Base-by-base conservation (phyloP, 1,140 invertebrate species). In the Philopotamus ludificatus region DNA sequence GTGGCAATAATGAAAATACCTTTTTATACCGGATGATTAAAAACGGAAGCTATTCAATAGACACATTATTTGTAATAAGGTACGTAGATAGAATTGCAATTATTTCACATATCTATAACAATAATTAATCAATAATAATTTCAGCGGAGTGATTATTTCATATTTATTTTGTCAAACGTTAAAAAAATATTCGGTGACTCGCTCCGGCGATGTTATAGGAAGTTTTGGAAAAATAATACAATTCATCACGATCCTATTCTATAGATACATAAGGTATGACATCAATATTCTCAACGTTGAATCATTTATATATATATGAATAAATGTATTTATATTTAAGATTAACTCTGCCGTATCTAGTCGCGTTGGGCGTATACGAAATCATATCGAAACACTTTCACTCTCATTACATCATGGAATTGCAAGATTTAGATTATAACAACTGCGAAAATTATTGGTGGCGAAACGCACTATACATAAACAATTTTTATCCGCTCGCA, bases 31-130 rank as follows among this genome's bases (percentile, higher is more conserved):
- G 77, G 68, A 76, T 74, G 8, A 72, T 80, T 44, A 75, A 74
- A 53, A 80, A 78, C 63, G 74, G 71, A 16, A 73, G 72, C 12
- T 80, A 75, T 62, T 73, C 74, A 1, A 77, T 80, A 1, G 77
- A 80, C 57, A 78, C 77, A 10, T 80, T 80, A 68, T 80, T 80
- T 65, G 76, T 83, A 21, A 77, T 83, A 25, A 82, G 77, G 77
- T 79, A 70, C 9, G 22, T 22, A n/a, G 15, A 20, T 20, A 20
- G 20, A 23, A 51, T 20, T 1, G 18, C 12, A 18, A 60, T 7
- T 54, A 39, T 22, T 55, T 42, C 57, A 18, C 16, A n/a, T 62
- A 55, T n/a, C 1, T 25, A 54, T 9, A 34, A 9, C 41, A 15
- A 15, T n/a, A n/a, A n/a, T n/a, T n/a, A n/a, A n/a, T n/a, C n/a